These are phyloP conservation scores for Talpa occidentalis DNA, from an alignment of 2,113 vertebrate genomes.

Conservation along the genomic window DNA sequence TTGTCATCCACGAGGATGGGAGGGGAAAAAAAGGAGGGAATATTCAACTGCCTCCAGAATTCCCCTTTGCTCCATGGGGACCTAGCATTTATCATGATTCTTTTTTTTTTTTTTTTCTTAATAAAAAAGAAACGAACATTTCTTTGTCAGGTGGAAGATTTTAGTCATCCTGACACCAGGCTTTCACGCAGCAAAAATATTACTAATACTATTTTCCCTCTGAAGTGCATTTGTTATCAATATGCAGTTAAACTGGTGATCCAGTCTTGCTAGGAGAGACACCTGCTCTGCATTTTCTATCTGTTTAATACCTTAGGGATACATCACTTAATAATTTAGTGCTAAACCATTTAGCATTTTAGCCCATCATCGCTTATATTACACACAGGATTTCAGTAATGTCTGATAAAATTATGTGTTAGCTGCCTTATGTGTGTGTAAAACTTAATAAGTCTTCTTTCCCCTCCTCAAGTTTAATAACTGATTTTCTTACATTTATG, in stretches of 20 bases:
- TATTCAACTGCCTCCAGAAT: slow-evolving; percentile 52
- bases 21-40: slow-evolving; percentile 34
- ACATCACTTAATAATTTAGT: slow-evolving; percentile 92
- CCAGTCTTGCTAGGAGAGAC: slow-evolving; percentile 86
- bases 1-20: slow-evolving; percentile 26
- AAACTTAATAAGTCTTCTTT: slow-evolving; percentile 92
- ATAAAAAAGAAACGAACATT: slow-evolving; percentile 76
- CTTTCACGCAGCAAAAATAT: slow-evolving; percentile 88
- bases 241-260: slow-evolving; percentile 88
- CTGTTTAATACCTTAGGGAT: slow-evolving; percentile 89
- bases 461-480: slow-evolving; percentile 90
- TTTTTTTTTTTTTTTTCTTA: slow-evolving; percentile 47
- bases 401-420: slow-evolving; percentile 92
- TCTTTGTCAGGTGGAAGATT: slow-evolving; percentile 87
- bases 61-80: slow-evolving; percentile 79
- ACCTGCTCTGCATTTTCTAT: slow-evolving; percentile 90
- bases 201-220: slow-evolving; percentile 88
- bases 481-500: slow-evolving; percentile 92
- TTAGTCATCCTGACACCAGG: slow-evolving; percentile 86
- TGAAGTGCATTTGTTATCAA: slow-evolving; percentile 88
- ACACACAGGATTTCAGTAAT: slow-evolving; percentile 91
- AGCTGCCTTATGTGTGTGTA: slow-evolving; percentile 90
- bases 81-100: slow-evolving; percentile 79
- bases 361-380: slow-evolving; percentile 91
- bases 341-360: slow-evolving; percentile 92